These are phyloP conservation scores for Cantharis nigra DNA, from an alignment of 2,888 invertebrate species.

Conservation along the genomic window DNA sequence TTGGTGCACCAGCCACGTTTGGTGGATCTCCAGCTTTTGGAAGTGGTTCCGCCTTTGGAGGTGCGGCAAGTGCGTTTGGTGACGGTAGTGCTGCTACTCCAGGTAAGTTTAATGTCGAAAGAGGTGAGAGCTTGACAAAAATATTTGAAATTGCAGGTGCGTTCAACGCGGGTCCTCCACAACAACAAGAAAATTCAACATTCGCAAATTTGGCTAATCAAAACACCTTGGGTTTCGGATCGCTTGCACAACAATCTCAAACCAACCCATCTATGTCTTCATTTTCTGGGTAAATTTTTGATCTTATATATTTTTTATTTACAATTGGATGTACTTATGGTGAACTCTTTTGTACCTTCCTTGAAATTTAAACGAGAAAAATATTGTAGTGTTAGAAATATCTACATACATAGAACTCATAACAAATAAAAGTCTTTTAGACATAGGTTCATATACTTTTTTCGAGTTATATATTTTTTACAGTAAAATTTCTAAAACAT, in stretches of 20 bases:
- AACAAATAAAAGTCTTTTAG: no score
- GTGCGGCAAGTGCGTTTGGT: slow-evolving; percentile 53
- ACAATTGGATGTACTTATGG: no score
- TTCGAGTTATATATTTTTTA: no score
- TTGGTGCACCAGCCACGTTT: slow-evolving; percentile 54
- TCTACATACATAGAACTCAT: no score
- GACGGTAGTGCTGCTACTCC: slow-evolving; percentile 16
- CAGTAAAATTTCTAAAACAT: no score
- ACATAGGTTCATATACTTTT: no score
- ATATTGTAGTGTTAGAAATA: no score
- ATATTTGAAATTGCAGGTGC: slow-evolving; percentile 35
- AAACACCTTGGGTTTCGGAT: slow-evolving; percentile 68
- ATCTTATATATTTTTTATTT: slow-evolving; percentile 1
- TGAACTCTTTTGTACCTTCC: no score
- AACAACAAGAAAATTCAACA: slow-evolving; percentile 62
- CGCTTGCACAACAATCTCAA: slow-evolving; percentile 62
- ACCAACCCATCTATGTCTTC: slow-evolving; percentile 45
- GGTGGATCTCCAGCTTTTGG: slow-evolving; percentile 58
- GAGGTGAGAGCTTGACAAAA: background rate
- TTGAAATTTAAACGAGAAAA: no score
- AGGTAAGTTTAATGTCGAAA: background rate
- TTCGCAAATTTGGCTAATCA: slow-evolving; percentile 69
- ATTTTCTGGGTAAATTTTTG: slow-evolving; percentile 50
- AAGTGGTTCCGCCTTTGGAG: slow-evolving; percentile 56
- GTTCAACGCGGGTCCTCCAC: slow-evolving; percentile 57